Base-by-base conservation (phyloP, 2,888 invertebrate species). In the Metellina segmentata region DNA sequence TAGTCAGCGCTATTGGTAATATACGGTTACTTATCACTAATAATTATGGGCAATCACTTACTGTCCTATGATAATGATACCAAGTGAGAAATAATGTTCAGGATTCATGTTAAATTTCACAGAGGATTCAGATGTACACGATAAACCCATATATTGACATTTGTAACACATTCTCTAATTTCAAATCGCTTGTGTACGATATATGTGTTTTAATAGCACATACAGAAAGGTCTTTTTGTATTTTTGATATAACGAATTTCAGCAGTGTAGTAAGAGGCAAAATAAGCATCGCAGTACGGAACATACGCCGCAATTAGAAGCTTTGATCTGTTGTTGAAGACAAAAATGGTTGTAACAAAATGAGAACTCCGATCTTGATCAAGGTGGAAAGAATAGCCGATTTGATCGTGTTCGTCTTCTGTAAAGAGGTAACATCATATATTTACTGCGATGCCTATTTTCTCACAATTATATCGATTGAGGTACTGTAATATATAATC, bases 1-100 rank as follows among this genome's bases (percentile, higher is more conserved):
- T 91, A 91, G 78, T 78, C 53, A 13, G 53, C 77, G 34, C 4
- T 74, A 20, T 74, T 77, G 74, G 48, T 19, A 74, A 74, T 74
- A 34, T 61, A 61, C 16, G 61, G 61, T 61, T 61, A 16, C 61
- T 61, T 61, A 61, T 34, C 34, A 61, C 61, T 16, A 9, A 16
- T 61, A 8, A 61, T 61, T 61, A 61, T 61, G 61, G 61, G 61
- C 61, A 61, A 61, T 61, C 16, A 61, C 9, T 8, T 8, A 61
- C 6, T 61, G 61, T 61, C 61, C 61, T 8, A 61, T 61, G 16
- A 61, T 61, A 16, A 61, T 61, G 61, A 16, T 61, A 61, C 16
- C 61, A 61, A 61, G 61, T 61, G 61, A 61, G 7, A 61, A 16
- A 61, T 16, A 16, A 16, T 61, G 61, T 61, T 61, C 61, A 61